Evolutionary conservation across 1,140 invertebrate species (phyloP).

Genomic region (Adelges cooleyi): DNA sequence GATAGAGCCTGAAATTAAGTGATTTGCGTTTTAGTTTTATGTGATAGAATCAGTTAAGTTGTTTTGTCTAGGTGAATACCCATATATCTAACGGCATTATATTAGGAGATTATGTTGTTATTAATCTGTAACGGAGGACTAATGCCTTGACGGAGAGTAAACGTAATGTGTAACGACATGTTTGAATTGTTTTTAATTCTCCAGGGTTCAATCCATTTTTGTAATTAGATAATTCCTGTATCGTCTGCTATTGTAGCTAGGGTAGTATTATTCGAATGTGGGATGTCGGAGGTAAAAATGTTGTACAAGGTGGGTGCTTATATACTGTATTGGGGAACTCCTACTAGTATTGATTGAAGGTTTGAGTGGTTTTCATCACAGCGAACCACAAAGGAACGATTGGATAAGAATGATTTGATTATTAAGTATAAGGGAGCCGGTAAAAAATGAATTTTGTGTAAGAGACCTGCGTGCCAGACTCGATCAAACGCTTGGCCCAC

Average conservation of each 20-base stretch:
- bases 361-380: background rate
- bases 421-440: background rate
- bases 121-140: conserved; percentile 2
- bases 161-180: conserved; percentile 31
- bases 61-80: conserved; percentile 25
- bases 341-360: background rate
- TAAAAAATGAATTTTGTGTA: conserved; percentile 8
- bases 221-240: conserved; percentile 33
- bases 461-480: conserved; percentile 36
- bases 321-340: conserved; percentile 37
- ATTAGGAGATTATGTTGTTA: background rate
- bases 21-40: conserved; percentile 9
- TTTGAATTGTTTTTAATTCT: conserved; percentile 34
- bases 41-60: too few species aligned
- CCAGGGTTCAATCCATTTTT: conserved; percentile 34
- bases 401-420: background rate
- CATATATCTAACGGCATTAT: conserved; percentile 11
- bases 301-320: conserved; percentile 35
- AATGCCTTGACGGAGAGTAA: too few species aligned
- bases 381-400: background rate
- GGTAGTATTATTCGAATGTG: conserved; percentile 29
- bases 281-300: conserved; percentile 36
- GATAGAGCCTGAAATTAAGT: conserved; percentile 23
- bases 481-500: too few species aligned
- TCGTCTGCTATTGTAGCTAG: conserved; percentile 36